Conservation (phyloP, 2,113 vertebrate species). For the Corythoichthys intestinalis region DNA sequence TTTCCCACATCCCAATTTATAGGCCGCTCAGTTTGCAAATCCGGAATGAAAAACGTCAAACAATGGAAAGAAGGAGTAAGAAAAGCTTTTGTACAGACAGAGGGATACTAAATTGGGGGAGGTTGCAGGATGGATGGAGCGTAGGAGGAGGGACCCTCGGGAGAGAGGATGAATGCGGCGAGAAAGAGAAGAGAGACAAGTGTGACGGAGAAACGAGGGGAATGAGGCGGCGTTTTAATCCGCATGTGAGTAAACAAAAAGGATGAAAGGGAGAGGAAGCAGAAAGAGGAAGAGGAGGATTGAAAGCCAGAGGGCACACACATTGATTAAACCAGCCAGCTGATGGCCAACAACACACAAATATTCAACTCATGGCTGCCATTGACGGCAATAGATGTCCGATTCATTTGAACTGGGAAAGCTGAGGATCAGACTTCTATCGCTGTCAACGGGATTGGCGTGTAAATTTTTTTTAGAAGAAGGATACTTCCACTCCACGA, state of each 20-base stretch:
- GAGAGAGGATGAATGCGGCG: slow-evolving; percentile 36
- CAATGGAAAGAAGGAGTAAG: slow-evolving; percentile 26
- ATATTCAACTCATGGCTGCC: not conserved
- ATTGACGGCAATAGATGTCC: too few relatives aligned
- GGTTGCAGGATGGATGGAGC: slow-evolving; percentile 21
- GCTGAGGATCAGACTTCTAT: too few relatives aligned
- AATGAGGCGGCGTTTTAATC: slow-evolving; percentile 46
- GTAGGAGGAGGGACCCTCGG: slow-evolving; percentile 29
- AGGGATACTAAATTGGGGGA: slow-evolving; percentile 28
- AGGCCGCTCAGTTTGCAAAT: not conserved
- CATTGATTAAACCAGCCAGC: slow-evolving; percentile 17
- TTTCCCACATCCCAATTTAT: slow-evolving; percentile 13
- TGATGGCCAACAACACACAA: not conserved
- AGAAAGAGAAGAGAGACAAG: slow-evolving; percentile 24
- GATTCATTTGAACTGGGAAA: too few relatives aligned
- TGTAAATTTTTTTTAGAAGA: slow-evolving; percentile 23
- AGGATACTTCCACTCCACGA: slow-evolving; percentile 99
- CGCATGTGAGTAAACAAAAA: slow-evolving; percentile 37
- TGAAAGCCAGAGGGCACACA: slow-evolving; percentile 19
- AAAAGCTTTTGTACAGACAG: slow-evolving; percentile 39
- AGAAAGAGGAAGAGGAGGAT: slow-evolving; percentile 32
- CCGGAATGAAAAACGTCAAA: not conserved
- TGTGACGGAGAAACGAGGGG: slow-evolving; percentile 41
- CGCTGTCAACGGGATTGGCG: too few relatives aligned
- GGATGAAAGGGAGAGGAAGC: slow-evolving; percentile 30